Percentiles rank a stretch among this genome's conserved stretches.
phyloP scores from a whole-genome alignment of 2,888 invertebrate species.

The Helleia helle region DNA sequence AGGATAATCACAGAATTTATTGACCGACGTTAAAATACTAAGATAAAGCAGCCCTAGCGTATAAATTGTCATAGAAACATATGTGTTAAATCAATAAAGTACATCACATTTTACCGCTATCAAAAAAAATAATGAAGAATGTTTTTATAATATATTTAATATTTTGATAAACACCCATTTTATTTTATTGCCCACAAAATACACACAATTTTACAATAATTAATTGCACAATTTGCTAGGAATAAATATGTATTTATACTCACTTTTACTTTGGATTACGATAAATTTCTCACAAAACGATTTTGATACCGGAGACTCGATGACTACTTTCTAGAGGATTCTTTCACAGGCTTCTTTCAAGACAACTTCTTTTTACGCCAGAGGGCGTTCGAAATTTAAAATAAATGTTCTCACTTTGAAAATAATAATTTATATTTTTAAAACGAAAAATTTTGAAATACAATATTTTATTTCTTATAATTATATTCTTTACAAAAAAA shows the following conservation, averaged over 20 bases:
- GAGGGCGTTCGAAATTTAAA: conserved; percentile 68
- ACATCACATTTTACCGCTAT: conserved; percentile 41
- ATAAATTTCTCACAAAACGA: conserved; percentile 70
- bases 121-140: conserved; percentile 30
- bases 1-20: background rate
- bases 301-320: conserved; percentile 71
- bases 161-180: too few relatives aligned
- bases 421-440: conserved; percentile 17
- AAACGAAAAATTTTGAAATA: too few relatives aligned
- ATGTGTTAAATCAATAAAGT: conserved; percentile 54
- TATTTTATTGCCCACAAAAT: too few relatives aligned
- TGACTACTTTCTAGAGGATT: conserved; percentile 72
- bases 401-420: conserved; percentile 38
- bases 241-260: conserved; percentile 35
- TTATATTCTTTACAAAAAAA: too few relatives aligned
- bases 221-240: conserved; percentile 16
- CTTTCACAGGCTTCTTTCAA: conserved; percentile 73
- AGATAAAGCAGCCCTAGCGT: background rate
- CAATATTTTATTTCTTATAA: too few relatives aligned
- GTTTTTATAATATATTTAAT: too few relatives aligned
- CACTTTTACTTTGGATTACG: conserved; percentile 61
- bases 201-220: conserved; percentile 23
- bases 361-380: conserved; percentile 43
- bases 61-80: conserved; percentile 59
- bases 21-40: background rate